Conservation (phyloP, 2,797 vertebrate genomes). For the Pseudomugil gertrudae region DNA sequence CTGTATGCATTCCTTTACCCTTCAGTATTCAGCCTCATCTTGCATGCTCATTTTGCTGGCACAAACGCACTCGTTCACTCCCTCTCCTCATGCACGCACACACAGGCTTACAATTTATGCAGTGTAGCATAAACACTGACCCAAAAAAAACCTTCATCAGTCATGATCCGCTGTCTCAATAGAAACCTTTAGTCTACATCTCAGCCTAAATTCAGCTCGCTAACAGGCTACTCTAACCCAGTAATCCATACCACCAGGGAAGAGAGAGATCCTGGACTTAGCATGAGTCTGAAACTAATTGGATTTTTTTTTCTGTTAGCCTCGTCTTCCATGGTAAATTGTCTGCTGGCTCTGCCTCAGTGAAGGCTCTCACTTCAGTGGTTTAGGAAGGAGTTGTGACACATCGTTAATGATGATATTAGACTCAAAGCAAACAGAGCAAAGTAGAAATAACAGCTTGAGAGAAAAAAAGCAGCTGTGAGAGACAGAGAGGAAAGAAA, state of each 20-base stretch:
- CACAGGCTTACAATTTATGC: conserved; percentile 32
- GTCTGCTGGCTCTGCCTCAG: conserved; percentile 51
- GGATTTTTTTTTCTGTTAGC: conserved; percentile 59
- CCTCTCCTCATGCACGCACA: conserved; percentile 7
- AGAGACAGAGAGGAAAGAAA: conserved; percentile 25
- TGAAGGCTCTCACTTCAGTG: conserved; percentile 50
- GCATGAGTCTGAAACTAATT: conserved; percentile 70
- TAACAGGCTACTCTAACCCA: conserved; percentile 54
- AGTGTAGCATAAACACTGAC: conserved; percentile 56
- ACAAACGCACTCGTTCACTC: conserved; percentile 25
- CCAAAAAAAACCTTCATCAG: conserved; percentile 46
- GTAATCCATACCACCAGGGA: conserved; percentile 61
- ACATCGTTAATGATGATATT: conserved; percentile 67
- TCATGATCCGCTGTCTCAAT: conserved; percentile 58
- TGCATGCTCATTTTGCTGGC: conserved; percentile 23
- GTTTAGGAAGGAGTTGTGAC: conserved; percentile 44
- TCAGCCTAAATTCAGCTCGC: conserved; percentile 37
- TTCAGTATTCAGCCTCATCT: conserved; percentile 6
- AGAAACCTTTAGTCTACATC: conserved; percentile 54
- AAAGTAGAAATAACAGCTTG: conserved; percentile 36
- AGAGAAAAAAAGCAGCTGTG: conserved; percentile 15
- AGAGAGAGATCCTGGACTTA: conserved; percentile 56
- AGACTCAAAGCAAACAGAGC: conserved; percentile 54
- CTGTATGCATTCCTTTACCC: not conserved
- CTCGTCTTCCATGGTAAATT: conserved; percentile 55